Evolutionary conservation across 2,797 vertebrate species (phyloP), one percentile per base, ranked within the genome.

Genomic region (Eulemur mongoz): DNA sequence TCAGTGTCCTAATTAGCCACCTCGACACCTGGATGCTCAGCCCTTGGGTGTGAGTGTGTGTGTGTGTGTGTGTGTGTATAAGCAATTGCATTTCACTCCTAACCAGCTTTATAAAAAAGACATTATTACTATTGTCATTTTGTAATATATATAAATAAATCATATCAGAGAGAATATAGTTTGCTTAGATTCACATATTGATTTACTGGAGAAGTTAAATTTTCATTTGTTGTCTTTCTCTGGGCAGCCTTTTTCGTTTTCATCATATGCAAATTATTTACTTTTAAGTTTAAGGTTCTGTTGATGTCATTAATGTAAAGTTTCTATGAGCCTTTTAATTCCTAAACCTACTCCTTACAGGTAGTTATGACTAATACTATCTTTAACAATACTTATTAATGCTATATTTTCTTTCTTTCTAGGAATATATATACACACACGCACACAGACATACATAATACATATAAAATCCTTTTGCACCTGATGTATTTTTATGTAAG

Each of bases 41-140:
- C 23, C 52, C 0, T 1, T 48, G 17, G 12, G 4, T 2, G 0
- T 10, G 35, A 45, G 54, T 72, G 23, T 2, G 6, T 25, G 22
- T n/a, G 20, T 70, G 18, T 52, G 50, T 18, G 3, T 43, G 18
- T 48, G 13, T 25, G 4, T 3, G 10, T 45, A 6, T 78, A 52
- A 52, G 23, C 32, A 35, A 67, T 23, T 65, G 30, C 22, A 38
- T 59, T 54, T 85, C 30, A 30, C 52, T 57, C 23, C 4, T 35
- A 57, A 67, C 40, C 11, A 52, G 14, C 20, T 50, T 57, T 40
- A 40, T 40, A 15, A 11, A 80, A 59, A 80, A 27, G 2, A 18
- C 25, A 59, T 59, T 80, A 80, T 78, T 50, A 38, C 7, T 43
- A 52, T 20, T 48, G n/a, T 65, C 30, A 45, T 27, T 61, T 90